A percentile compares a stretch with the other conserved stretches of the same genome.
phyloP scores from a whole-genome alignment of 2,888 invertebrate species.

The Troides aeacus region DNA sequence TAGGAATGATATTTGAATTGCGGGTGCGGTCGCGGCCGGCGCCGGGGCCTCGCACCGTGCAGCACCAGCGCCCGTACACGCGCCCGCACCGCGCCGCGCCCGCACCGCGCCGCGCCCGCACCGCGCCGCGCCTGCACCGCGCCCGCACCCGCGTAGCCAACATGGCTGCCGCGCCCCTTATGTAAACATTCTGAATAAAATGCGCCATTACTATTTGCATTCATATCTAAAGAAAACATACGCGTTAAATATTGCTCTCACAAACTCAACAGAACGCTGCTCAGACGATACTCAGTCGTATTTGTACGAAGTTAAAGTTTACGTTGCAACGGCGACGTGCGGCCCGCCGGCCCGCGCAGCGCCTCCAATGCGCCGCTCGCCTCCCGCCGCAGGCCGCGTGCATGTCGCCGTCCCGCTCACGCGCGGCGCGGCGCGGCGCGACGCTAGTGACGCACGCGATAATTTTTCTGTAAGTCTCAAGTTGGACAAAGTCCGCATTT shows the following conservation, averaged over 20 bases:
- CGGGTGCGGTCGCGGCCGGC: no score
- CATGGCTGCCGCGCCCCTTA: constrained; percentile 64
- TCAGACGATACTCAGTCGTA: constrained; percentile 40
- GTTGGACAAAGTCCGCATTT: not conserved
- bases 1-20: no score
- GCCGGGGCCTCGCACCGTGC: no score
- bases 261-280: constrained; percentile 43
- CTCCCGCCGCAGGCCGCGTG: constrained; percentile 44
- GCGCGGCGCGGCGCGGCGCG: constrained; percentile 61
- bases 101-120: constrained; percentile 39
- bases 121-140: constrained; percentile 52
- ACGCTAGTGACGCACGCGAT: not conserved
- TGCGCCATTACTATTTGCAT: constrained; percentile 80
- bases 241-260: constrained; percentile 72
- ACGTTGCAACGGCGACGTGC: no score
- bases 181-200: constrained; percentile 78
- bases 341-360: constrained; percentile 48
- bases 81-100: constrained; percentile 42
- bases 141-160: constrained; percentile 46
- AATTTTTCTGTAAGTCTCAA: no score
- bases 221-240: constrained; percentile 80
- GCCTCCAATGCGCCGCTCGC: constrained; percentile 57
- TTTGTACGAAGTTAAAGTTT: fast-evolving
- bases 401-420: constrained; percentile 46
- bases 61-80: no score